Conservation (phyloP, 2,113 vertebrate genomes). For the Cavia porcellus region DNA sequence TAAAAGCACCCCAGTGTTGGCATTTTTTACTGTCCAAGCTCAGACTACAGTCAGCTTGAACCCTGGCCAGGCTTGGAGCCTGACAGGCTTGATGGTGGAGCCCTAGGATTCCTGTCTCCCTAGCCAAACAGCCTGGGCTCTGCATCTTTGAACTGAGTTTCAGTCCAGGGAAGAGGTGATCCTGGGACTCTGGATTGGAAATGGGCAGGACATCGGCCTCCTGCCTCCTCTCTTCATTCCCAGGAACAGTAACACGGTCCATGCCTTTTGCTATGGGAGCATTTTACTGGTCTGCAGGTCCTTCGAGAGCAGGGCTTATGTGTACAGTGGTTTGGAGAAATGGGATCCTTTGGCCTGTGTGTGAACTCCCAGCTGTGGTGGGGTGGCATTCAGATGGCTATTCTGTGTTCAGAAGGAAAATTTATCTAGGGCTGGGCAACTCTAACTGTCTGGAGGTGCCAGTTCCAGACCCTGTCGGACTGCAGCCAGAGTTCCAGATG, state of each 20-base stretch:
- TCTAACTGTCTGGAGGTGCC: background rate
- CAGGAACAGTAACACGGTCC: background rate
- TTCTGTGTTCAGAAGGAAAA: conserved; percentile 5
- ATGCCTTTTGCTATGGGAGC: background rate
- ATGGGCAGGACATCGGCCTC: background rate
- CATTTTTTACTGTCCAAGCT: conserved; percentile 50
- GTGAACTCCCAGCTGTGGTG: background rate
- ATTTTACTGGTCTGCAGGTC: conserved; percentile 32
- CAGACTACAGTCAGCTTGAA: background rate
- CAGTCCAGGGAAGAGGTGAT: background rate
- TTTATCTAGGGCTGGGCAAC: background rate
- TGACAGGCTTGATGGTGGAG: background rate
- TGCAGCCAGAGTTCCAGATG: background rate
- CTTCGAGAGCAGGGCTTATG: background rate
- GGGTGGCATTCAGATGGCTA: background rate
- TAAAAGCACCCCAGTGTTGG: background rate
- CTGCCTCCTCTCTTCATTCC: background rate
- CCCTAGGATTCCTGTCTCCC: background rate
- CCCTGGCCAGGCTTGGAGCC: background rate
- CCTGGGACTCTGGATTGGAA: background rate
- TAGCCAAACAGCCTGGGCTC: background rate
- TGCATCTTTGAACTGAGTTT: conserved; percentile 19
- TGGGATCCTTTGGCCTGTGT: background rate
- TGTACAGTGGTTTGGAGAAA: conserved; percentile 47
- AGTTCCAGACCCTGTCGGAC: background rate